Conservation (phyloP, 1,140 invertebrate genomes). For the Magallana ariakensis region DNA sequence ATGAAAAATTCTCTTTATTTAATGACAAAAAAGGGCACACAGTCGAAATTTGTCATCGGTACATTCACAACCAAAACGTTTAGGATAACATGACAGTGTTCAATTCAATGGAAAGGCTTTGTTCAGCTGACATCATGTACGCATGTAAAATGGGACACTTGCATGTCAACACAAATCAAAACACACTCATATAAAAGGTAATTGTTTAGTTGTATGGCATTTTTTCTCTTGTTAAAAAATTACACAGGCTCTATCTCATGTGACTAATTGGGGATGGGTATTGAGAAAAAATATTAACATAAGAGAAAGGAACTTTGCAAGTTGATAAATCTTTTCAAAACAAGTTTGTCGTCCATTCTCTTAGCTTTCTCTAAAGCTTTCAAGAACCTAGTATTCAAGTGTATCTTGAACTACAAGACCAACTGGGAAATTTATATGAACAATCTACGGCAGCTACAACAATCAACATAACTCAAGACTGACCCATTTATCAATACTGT, state of each 20-base stretch:
- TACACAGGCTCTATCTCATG: neutral
- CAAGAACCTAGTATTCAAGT: too few species aligned
- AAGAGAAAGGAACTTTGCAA: too few species aligned
- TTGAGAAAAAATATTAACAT: too few species aligned
- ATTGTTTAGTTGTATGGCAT: slow-evolving; percentile 21
- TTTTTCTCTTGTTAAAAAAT: slow-evolving; percentile 5
- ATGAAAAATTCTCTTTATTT: slow-evolving; percentile 30
- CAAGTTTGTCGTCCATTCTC: too few species aligned
- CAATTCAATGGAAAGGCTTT: slow-evolving; percentile 10
- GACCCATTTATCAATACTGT: slow-evolving; percentile 17
- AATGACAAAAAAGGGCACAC: slow-evolving; percentile 14
- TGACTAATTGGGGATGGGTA: neutral
- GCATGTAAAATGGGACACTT: slow-evolving; percentile 22
- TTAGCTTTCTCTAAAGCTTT: too few species aligned
- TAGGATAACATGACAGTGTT: slow-evolving; percentile 20
- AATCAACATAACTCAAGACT: neutral
- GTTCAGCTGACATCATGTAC: slow-evolving; percentile 22
- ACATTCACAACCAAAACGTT: neutral
- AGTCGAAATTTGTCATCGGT: neutral
- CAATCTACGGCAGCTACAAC: neutral
- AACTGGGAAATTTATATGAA: too few species aligned
- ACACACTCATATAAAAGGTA: neutral
- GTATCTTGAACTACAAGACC: too few species aligned
- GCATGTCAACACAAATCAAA: slow-evolving; percentile 12
- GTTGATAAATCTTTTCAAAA: too few species aligned